Evolutionary conservation across 2,888 invertebrate genomes (phyloP), one percentile per base, ranked within the genome.

Genomic region (Hyles lineata): DNA sequence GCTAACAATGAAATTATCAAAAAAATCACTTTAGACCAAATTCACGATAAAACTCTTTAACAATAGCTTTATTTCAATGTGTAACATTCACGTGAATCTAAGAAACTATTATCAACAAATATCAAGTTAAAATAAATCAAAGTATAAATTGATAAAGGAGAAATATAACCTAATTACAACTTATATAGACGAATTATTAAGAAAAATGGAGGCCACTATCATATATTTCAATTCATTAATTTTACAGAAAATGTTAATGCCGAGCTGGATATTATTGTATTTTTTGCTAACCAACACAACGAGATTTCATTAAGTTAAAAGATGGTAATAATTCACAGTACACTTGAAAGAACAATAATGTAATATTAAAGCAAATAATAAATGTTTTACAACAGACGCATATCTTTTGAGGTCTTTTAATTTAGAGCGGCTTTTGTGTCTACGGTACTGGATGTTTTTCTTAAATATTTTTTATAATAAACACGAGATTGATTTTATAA

Each of bases 341-440:
- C 55, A n/a, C 55, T 55, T 55, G 55, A n/a, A 55, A 55, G 55
- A 55, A 55, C 55, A 55, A 55, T 55, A 4, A n/a, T 55, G 55
- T 6, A n/a, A 55, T 55, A 55, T 55, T 55, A 55, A 55, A 17
- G 55, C n/a, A 17, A 55, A n/a, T 55, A 55, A n/a, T 55, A 55
- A 55, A 55, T 55, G 55, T 55, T 55, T 55, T n/a, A 55, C 55
- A 55, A 55, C 55, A 19, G 2, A 55, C n/a, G 52, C 52, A n/a
- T 55, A 6, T 55, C n/a, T 55, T 55, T 55, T 55, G 55, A n/a
- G 19, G 4, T 5, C 55, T 55, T n/a, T 55, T 55, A 55, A n/a
- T 55, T 55, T 55, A 55, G 19, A n/a, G 19, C n/a, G 17, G 17
- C 55, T 55, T 52, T 55, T 55, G 52, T 55, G 52, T 55, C 52